Evolutionary conservation across 2,113 vertebrate species (phyloP).

Genomic region (Anthoscopus minutus): DNA sequence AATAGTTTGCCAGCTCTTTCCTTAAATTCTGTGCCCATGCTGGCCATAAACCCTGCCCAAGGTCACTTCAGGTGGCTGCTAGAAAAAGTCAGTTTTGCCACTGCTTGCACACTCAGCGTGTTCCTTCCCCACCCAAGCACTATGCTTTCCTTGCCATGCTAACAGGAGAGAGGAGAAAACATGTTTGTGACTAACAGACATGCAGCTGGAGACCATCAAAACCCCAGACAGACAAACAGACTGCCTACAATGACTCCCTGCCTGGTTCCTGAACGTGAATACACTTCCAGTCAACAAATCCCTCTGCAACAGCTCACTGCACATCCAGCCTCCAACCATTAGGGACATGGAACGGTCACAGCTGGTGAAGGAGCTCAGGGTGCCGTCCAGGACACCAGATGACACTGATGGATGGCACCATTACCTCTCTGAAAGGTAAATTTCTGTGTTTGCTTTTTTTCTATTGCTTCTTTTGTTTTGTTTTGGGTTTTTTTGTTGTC

Average conservation of each 20-base stretch:
- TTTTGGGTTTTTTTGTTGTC: too few species aligned
- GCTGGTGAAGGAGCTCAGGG: neutral
- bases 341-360: neutral
- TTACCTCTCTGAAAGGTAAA: neutral
- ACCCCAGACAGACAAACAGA: neutral
- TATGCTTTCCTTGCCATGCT: neutral
- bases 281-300: neutral
- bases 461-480: too few species aligned
- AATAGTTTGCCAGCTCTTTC: neutral
- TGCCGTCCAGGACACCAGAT: neutral
- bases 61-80: neutral
- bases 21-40: neutral
- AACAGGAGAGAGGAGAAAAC: constrained; percentile 8
- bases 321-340: neutral
- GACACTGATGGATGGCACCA: neutral
- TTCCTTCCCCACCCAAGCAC: neutral
- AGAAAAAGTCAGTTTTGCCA: neutral
- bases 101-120: accelerated
- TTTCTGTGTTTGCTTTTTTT: neutral
- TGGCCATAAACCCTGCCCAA: neutral
- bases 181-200: constrained; percentile 9
- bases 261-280: accelerated
- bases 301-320: neutral
- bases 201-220: constrained; percentile 32
- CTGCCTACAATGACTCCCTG: neutral